Conservation (phyloP, 2,113 vertebrate genomes). For the Perca fluviatilis region DNA sequence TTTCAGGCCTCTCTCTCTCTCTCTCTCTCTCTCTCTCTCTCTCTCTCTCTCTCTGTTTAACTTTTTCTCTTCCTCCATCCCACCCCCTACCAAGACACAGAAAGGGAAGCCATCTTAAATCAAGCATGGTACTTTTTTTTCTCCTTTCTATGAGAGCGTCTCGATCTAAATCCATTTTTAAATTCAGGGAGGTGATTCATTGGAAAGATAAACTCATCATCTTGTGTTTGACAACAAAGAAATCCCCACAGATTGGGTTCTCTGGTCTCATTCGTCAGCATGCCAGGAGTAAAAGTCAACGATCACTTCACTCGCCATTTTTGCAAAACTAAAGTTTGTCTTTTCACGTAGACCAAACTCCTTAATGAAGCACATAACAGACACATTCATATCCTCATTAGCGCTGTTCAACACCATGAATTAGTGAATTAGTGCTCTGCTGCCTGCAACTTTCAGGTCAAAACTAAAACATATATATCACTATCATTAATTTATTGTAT, state of each 20-base stretch:
- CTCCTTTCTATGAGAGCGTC: slow-evolving; percentile 13
- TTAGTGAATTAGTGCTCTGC: background rate
- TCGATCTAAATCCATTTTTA: slow-evolving; percentile 37
- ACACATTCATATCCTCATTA: background rate
- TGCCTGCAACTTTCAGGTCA: background rate
- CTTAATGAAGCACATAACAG: too few relatives aligned
- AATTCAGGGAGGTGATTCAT: slow-evolving; percentile 33
- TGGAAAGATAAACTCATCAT: slow-evolving; percentile 33
- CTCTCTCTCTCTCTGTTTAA: slow-evolving; percentile 40
- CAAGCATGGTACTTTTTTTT: background rate
- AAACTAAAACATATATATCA: background rate
- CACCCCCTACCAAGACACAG: slow-evolving; percentile 23
- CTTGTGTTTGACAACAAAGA: slow-evolving; percentile 11
- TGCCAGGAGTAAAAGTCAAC: slow-evolving; percentile 4
- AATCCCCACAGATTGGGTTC: slow-evolving; percentile 12
- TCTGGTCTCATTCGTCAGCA: background rate
- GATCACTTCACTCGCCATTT: background rate
- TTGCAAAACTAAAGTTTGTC: background rate
- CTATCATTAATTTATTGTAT: background rate
- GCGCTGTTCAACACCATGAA: background rate
- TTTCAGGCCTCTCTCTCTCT: slow-evolving; percentile 28
- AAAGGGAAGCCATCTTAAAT: slow-evolving; percentile 66
- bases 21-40: slow-evolving; percentile 23
- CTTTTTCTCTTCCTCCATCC: slow-evolving; percentile 26
- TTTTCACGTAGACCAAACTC: background rate